A percentile compares a stretch with the other conserved stretches of the same genome.
phyloP scores from a whole-genome alignment of 2,113 vertebrate species.

The Podilymbus podiceps region DNA sequence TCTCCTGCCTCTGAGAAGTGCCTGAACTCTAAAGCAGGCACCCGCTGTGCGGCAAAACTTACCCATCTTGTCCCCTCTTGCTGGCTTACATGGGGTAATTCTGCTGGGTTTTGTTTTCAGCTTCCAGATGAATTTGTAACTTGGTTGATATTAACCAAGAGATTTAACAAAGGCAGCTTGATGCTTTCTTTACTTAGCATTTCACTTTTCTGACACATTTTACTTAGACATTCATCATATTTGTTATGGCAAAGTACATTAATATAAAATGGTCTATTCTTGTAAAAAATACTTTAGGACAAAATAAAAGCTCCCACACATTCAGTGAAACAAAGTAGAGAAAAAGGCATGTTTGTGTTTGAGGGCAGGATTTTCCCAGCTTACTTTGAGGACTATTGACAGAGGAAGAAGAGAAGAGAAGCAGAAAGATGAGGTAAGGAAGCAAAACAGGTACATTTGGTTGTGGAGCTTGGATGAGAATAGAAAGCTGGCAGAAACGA shows the following conservation, averaged over 20 bases:
- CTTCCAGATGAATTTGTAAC: neutral
- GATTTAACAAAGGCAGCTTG: neutral
- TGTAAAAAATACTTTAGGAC: neutral
- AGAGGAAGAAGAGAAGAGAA: neutral
- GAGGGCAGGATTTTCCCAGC: neutral
- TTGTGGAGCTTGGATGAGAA: neutral
- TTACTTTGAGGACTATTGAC: neutral
- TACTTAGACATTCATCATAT: neutral
- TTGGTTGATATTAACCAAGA: neutral
- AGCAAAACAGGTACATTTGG: neutral
- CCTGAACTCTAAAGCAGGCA: neutral
- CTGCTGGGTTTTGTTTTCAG: neutral
- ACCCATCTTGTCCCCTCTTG: neutral
- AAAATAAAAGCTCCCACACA: neutral
- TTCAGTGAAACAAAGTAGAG: neutral
- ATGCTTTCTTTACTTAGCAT: neutral
- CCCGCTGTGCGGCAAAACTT: neutral
- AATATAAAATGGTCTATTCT: neutral
- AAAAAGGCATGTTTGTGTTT: neutral
- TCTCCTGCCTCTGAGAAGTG: neutral
- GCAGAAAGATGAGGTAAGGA: neutral
- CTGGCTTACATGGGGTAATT: accelerated
- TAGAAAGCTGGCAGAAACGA: neutral
- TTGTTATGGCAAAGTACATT: neutral
- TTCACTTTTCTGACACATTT: neutral